Base-by-base conservation (phyloP, 2,797 vertebrate genomes). In the Pampus argenteus region DNA sequence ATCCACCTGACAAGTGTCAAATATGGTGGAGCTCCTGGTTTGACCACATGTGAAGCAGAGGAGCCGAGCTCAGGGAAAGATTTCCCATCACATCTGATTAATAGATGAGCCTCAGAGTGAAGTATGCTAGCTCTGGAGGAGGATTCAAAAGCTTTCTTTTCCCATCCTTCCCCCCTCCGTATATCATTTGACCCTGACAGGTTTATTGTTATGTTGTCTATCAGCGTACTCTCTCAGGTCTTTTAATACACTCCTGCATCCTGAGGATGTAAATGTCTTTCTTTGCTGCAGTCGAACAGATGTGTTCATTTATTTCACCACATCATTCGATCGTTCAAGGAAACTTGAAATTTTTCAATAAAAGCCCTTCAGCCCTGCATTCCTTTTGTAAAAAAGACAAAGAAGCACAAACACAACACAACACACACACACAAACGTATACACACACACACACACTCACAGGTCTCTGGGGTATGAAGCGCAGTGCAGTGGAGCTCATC, bases 401-500 rank as follows among this genome's bases (percentile, higher is more conserved):
- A n/a, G 54, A 70, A 55, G 20, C 51, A 3, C 5, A 44, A 4
- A 40, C 44, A 40, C 13, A 50, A 59, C 48, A 56, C 60, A 54
- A 40, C 13, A 47, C 26, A 58, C 51, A 56, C 60, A 57, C 28
- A 40, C 48, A 6, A 3, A 48, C 3, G 40, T 38, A 40, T 13
- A 50, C 50, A 55, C 51, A 56, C 60, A 57, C 28, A 42, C 29
- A 51, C 48, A 29, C 42, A 50, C 57, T 42, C 45, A 44, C 25
- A 45, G 48, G 50, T 74, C 76, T 61, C 71, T 25, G 23, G 69
- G 60, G 79, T 63, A 44, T 67, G 42, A 69, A 65, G 25, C 59
- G 23, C 47, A 61, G 71, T n/a, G 60, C 61, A 79, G 25, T 42
- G 58, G 66, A 84, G 74, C 80, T 89, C 77, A 87, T 87, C 85